Evolutionary conservation across 2,888 invertebrate genomes (phyloP), one percentile per base, ranked within the genome.

Genomic region (Electrophaes corylata): DNA sequence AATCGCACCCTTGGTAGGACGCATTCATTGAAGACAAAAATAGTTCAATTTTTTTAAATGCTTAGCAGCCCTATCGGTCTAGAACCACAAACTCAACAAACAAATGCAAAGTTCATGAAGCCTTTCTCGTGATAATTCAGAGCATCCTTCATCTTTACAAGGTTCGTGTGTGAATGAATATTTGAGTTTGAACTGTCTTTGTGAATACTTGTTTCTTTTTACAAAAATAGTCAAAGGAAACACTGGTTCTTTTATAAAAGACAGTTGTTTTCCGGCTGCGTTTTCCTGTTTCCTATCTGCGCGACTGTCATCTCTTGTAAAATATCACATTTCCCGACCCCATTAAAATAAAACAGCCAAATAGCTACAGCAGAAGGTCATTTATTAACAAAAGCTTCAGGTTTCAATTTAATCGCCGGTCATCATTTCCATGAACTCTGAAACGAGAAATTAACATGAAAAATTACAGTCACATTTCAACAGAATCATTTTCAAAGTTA

Each of bases 381-480:
- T 64, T 57, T 66, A 66, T 61, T 66, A 52, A 60, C 58, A 53
- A 60, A 60, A 62, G 65, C 48, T 63, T 41, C 49, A 46, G 63
- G 65, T 43, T 52, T 16, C 23, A 19, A 3, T 57, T 88, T 94
- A 95, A 83, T 95, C 95, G 37, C 95, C 95, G 57, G 95, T 95
- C 95, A 95, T 95, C 95, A 95, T 95, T 76, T 93, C 95, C 95
- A 95, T 95, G 86, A 95, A 95, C 84, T 95, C 95, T 95, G 93
- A 66, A 93, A 94, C 60, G 41, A 60, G 47, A 64, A 64, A 59
- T 41, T 35, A 57, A 19, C 19, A 35, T 51, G 23, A 41, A 41
- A 37, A 47, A 55, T 46, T 55, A 47, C 40, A 43, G 49, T 52
- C 33, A 51, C 39, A 47, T 52, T 54, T 43, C 16, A 41, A 47